These are phyloP conservation scores for Bubo blakistoni DNA, from an alignment of 2,113 vertebrate genomes.

Conservation along the genomic window DNA sequence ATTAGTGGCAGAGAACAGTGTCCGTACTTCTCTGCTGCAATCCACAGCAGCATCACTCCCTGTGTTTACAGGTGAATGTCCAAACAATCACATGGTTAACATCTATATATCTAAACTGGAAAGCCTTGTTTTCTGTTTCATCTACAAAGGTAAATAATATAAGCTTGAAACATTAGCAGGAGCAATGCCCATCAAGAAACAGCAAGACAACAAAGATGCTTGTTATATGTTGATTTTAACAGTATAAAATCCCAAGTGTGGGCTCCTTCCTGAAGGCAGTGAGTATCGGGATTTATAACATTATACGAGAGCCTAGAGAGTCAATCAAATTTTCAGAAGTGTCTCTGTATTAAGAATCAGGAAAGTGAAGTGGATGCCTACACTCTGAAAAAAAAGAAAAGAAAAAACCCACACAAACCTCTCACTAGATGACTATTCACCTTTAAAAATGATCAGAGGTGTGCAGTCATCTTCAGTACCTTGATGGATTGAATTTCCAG, in stretches of 20 bases:
- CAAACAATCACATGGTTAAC: neutral
- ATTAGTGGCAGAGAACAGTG: neutral
- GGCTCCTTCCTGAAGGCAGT: neutral
- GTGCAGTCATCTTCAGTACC: neutral
- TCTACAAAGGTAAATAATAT: neutral
- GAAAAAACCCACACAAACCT: neutral
- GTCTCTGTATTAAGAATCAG: neutral
- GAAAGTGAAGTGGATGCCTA: neutral
- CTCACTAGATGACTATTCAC: neutral
- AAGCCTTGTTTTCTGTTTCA: neutral
- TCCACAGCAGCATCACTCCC: neutral
- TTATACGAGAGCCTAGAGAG: neutral
- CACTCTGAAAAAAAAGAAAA: no score
- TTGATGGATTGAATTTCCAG: neutral
- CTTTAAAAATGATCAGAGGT: neutral
- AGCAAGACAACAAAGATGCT: neutral
- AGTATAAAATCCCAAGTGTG: neutral
- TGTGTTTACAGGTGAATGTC: neutral
- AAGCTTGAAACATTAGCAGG: neutral
- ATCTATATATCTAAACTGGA: neutral
- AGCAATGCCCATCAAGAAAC: neutral
- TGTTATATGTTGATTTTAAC: neutral
- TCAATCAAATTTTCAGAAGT: neutral
- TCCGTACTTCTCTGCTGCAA: neutral
- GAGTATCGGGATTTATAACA: neutral